phyloP scores from a whole-genome alignment of 2,113 vertebrate species.

The Phalacrocorax carbo region DNA sequence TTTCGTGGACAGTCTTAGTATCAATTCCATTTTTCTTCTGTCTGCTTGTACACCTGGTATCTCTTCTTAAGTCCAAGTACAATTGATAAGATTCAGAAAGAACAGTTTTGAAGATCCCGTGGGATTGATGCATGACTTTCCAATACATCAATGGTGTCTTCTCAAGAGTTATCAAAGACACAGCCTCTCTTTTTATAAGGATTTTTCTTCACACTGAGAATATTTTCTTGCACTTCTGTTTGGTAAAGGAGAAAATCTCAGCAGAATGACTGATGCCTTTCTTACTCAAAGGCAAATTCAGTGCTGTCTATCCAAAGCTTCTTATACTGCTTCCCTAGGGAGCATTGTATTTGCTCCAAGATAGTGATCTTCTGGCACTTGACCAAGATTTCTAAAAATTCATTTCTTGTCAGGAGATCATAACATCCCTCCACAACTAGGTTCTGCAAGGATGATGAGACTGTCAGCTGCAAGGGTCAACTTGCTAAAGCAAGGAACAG shows the following conservation, averaged over 20 bases:
- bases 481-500: background rate
- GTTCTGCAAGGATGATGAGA: background rate
- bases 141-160: background rate
- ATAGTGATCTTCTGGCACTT: background rate
- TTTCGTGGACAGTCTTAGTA: background rate
- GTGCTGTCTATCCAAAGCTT: background rate
- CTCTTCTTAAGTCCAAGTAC: background rate
- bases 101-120: background rate
- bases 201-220: background rate
- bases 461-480: background rate
- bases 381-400: constrained; percentile 5
- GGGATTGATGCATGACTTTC: background rate
- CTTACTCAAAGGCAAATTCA: constrained; percentile 2
- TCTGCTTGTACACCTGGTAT: background rate
- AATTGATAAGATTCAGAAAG: background rate
- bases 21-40: background rate
- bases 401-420: background rate
- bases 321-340: background rate
- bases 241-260: background rate
- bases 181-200: background rate
- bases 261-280: background rate
- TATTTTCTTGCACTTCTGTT: background rate
- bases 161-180: background rate
- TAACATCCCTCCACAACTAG: background rate
- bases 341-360: background rate